phyloP scores from a whole-genome alignment of 2,797 vertebrate species.

The Stomatorhinus walkeri region DNA sequence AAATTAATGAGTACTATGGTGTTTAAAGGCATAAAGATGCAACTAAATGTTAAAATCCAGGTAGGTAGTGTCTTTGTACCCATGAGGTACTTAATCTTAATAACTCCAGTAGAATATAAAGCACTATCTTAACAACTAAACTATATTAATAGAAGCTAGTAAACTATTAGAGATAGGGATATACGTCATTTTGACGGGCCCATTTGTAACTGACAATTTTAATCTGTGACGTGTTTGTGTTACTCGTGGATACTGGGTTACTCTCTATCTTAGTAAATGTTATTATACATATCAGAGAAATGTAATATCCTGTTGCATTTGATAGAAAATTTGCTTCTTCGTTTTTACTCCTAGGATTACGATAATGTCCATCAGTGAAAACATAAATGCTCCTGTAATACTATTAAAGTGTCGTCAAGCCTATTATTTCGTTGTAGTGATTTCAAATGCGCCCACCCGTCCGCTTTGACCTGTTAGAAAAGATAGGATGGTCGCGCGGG shows the following conservation, averaged over 20 bases:
- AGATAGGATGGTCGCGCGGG: background rate
- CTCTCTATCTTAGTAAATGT: background rate
- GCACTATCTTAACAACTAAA: background rate
- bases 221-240: background rate
- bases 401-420: background rate
- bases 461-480: background rate
- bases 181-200: background rate
- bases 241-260: background rate
- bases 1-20: background rate
- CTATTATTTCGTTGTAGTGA: background rate
- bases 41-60: background rate
- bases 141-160: background rate
- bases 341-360: background rate
- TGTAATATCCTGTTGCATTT: background rate
- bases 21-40: background rate
- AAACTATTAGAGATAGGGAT: background rate
- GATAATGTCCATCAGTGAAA: background rate
- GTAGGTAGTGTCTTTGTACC: background rate
- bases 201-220: background rate
- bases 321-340: background rate
- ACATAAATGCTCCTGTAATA: background rate
- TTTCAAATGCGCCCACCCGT: background rate
- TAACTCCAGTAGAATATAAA: background rate
- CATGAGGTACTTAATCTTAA: background rate
- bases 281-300: background rate